A percentile compares a stretch with the other conserved stretches of the same genome.
Conservation (phyloP, 2,113 vertebrate species). For the Osmerus mordax region DNA sequence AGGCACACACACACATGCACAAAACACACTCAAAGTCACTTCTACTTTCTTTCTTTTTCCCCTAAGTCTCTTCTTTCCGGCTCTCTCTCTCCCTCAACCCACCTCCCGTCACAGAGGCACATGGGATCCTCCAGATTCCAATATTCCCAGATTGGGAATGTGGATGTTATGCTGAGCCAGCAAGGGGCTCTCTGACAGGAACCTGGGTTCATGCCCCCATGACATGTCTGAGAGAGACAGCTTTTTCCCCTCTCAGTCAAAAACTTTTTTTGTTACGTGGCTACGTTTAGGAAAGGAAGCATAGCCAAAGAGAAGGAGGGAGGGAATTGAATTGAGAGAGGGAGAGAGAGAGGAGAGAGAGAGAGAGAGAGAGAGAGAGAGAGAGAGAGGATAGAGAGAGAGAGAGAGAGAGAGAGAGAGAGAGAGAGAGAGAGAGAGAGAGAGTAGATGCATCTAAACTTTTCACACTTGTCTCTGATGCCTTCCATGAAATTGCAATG, state of each 20-base stretch:
- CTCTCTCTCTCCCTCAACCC: background rate
- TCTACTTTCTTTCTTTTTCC: background rate
- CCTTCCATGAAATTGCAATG: slow-evolving; percentile 39
- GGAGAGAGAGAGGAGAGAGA: background rate
- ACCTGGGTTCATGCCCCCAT: slow-evolving; percentile 11
- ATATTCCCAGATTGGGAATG: slow-evolving; percentile 2
- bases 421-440: background rate
- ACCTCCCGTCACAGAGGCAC: background rate
- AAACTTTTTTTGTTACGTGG: too few species aligned
- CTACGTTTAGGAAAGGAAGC: too few species aligned
- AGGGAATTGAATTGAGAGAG: too few species aligned
- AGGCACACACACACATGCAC: background rate
- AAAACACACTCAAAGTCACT: background rate
- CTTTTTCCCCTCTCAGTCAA: background rate
- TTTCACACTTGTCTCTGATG: slow-evolving; percentile 51
- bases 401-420: background rate
- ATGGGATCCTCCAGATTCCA: background rate
- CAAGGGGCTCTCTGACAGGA: slow-evolving; percentile 4
- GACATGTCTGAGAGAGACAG: slow-evolving; percentile 1
- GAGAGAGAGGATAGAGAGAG: background rate
- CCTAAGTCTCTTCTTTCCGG: background rate
- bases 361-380: background rate
- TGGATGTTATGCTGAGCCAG: background rate
- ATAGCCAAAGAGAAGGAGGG: too few species aligned
- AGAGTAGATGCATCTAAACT: slow-evolving; percentile 13